Percentiles rank a stretch among this genome's conserved stretches.
Conservation (phyloP, 2,888 invertebrate species). For the Noctua janthina region DNA sequence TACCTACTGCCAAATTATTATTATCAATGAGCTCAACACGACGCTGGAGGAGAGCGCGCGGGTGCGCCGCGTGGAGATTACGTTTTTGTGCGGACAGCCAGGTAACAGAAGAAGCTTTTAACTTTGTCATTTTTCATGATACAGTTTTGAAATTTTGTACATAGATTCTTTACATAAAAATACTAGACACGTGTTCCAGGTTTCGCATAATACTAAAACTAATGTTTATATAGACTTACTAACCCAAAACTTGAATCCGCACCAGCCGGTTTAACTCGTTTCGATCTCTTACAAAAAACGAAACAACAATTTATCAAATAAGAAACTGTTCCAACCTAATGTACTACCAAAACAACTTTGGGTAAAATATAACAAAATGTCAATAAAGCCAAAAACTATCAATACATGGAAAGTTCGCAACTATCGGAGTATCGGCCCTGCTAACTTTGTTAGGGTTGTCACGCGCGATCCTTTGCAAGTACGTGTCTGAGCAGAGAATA, state of each 20-base stretch:
- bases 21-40: no score
- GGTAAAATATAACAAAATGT: conserved; percentile 19
- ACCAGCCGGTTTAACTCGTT: background rate
- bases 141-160: no score
- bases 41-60: no score
- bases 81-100: no score
- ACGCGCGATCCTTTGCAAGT: conserved; percentile 45
- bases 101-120: no score
- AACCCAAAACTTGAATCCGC: background rate
- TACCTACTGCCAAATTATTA: no score
- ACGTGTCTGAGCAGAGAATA: conserved; percentile 47
- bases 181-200: no score
- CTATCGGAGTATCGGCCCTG: conserved; percentile 5
- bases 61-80: no score
- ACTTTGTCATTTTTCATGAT: no score
- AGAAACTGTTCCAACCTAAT: background rate
- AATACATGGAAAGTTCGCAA: conserved; percentile 36
- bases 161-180: no score
- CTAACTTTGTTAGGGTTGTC: conserved; percentile 44
- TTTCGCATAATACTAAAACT: no score
- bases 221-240: background rate
- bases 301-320: conserved; percentile 8
- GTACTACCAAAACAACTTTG: background rate
- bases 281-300: background rate
- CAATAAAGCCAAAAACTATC: conserved; percentile 31